Conservation (phyloP, 2,113 vertebrate genomes). For the Gobio gobio region DNA sequence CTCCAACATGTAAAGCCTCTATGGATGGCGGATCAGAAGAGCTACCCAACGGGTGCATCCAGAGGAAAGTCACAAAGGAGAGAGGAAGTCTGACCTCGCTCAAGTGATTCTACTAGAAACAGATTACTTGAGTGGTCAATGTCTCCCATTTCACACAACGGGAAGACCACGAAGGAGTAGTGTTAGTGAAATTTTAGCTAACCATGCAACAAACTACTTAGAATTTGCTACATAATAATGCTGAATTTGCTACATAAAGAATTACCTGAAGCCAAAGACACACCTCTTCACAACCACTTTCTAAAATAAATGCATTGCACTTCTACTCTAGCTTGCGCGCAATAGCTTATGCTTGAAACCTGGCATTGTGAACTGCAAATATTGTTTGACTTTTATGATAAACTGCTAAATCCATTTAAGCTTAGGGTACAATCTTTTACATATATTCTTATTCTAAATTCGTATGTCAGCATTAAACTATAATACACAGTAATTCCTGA, state of each 20-base stretch:
- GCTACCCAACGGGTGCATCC: constrained; percentile 45
- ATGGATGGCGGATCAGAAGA: constrained; percentile 32
- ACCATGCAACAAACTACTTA: neutral
- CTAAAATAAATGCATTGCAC: neutral
- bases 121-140: neutral
- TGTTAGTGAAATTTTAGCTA: neutral
- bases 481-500: neutral
- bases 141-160: neutral
- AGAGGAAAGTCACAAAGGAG: constrained; percentile 21
- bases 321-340: too few species aligned
- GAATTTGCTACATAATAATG: neutral
- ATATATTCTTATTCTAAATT: neutral
- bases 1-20: constrained; percentile 29
- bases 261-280: too few species aligned
- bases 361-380: neutral
- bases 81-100: neutral
- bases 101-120: neutral
- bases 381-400: neutral
- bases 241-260: neutral
- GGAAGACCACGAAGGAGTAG: neutral
- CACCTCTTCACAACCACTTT: neutral
- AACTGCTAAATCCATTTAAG: neutral
- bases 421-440: neutral
- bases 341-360: neutral
- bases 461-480: neutral